These are phyloP conservation scores for Myanophis thanlyinensis DNA, from an alignment of 2,113 vertebrate species.

Conservation along the genomic window DNA sequence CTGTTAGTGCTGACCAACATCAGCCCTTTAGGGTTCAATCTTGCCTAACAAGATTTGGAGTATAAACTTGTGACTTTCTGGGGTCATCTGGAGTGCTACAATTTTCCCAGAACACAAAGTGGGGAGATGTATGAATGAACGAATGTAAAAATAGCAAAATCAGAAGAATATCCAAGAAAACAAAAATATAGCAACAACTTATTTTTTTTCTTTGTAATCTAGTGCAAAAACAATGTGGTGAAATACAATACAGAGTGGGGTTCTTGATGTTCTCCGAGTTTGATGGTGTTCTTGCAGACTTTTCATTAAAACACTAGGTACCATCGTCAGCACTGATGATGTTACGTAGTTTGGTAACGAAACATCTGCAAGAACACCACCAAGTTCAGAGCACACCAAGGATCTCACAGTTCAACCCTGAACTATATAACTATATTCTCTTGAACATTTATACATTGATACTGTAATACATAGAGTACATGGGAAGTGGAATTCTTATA, in stretches of 20 bases:
- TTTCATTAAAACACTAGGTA: neutral
- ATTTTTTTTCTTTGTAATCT: neutral
- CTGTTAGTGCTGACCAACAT: neutral
- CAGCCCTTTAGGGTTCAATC: neutral
- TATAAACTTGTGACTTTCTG: neutral
- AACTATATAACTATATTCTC: neutral
- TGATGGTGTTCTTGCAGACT: neutral
- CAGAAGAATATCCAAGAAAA: neutral
- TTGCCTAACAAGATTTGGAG: neutral
- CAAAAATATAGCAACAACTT: neutral
- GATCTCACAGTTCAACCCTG: neutral
- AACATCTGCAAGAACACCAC: neutral
- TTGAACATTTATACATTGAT: too few species aligned
- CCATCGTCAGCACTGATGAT: neutral
- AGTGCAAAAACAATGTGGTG: neutral
- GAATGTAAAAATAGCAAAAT: neutral
- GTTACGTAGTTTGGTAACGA: neutral
- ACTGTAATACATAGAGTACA: neutral
- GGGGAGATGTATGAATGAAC: neutral
- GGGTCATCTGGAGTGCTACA: neutral
- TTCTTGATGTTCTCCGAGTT: neutral
- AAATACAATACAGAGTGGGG: neutral
- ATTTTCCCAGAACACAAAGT: neutral
- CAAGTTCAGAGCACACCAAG: neutral
- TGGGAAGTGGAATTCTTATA: neutral